Conservation (phyloP, 1,140 invertebrate genomes). For the Onthophagus taurus region DNA sequence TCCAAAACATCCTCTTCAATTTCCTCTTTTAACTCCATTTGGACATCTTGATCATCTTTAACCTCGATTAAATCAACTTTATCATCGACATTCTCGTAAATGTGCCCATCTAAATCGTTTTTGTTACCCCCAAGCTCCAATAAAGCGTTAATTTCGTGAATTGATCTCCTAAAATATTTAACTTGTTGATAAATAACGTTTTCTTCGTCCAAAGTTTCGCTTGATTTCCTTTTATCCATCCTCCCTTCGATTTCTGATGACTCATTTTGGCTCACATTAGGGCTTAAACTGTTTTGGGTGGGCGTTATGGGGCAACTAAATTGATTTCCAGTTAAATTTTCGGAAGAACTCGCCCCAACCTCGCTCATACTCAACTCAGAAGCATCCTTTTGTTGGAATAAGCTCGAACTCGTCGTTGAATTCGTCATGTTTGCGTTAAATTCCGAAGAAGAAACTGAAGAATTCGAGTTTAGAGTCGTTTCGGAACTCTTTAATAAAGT, state of each 20-base stretch:
- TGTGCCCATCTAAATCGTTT: slow-evolving; percentile 22
- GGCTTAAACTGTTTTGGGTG: slow-evolving; percentile 27
- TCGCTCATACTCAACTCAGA: slow-evolving; percentile 32
- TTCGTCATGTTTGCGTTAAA: slow-evolving; percentile 13
- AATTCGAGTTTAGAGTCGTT: slow-evolving; percentile 1
- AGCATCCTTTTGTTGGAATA: slow-evolving; percentile 14
- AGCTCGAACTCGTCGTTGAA: slow-evolving; percentile 1
- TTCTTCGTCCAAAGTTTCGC: slow-evolving; percentile 31
- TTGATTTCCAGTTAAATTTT: slow-evolving; percentile 27
- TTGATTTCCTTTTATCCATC: slow-evolving; percentile 34
- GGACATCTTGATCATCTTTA: slow-evolving; percentile 10
- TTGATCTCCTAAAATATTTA: slow-evolving; percentile 59
- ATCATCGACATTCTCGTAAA: slow-evolving; percentile 30
- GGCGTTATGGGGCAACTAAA: slow-evolving; percentile 27
- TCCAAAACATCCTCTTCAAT: slow-evolving; percentile 6
- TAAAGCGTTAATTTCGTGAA: slow-evolving; percentile 64
- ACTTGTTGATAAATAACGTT: slow-evolving; percentile 62
- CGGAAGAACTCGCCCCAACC: slow-evolving; percentile 27
- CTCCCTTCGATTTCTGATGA: slow-evolving; percentile 9
- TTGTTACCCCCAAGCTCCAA: slow-evolving; percentile 25
- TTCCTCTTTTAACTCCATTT: slow-evolving; percentile 7
- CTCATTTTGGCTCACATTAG: slow-evolving; percentile 27
- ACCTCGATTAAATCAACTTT: slow-evolving; percentile 14
- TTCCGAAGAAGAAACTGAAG: slow-evolving; percentile 5
- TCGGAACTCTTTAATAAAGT: slow-evolving; percentile 2